Percentiles rank a stretch among this genome's conserved stretches.
phyloP scores from a whole-genome alignment of 30 jellyfish, hydroid and myxozoan species.

The Aurelia sp. region DNA sequence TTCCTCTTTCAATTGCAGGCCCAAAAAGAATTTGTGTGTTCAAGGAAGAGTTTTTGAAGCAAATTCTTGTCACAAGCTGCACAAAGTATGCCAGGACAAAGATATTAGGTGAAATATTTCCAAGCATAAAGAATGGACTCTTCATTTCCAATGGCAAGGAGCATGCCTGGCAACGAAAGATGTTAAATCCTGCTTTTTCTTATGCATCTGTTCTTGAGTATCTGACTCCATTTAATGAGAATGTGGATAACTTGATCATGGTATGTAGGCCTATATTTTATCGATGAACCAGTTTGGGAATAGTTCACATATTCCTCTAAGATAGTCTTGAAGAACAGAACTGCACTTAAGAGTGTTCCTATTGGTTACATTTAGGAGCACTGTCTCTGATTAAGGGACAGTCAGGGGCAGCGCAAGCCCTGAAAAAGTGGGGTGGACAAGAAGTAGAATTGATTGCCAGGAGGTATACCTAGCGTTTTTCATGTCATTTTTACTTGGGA shows the following conservation, averaged over 20 bases:
- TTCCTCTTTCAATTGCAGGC: neutral
- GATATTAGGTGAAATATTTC: conserved; percentile 5
- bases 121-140: conserved; percentile 23
- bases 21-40: conserved; percentile 13
- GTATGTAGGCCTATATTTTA: neutral
- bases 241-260: conserved; percentile 20
- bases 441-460: no score
- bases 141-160: conserved; percentile 60
- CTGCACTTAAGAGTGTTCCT: no score
- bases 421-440: no score
- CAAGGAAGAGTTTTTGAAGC: conserved; percentile 25
- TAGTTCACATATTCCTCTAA: neutral
- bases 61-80: conserved; percentile 30
- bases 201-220: conserved; percentile 33
- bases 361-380: no score
- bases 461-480: no score
- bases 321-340: no score
- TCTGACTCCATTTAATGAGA: conserved; percentile 32
- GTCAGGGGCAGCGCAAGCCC: no score
- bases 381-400: no score
- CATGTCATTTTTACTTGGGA: no score
- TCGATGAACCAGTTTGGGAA: neutral
- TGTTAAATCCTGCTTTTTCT: conserved; percentile 68
- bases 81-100: conserved; percentile 3
- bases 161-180: conserved; percentile 72